Evolutionary conservation across 2,888 invertebrate genomes (phyloP), one percentile per base, ranked within the genome.

Genomic region (Drosophila maculinotata): DNA sequence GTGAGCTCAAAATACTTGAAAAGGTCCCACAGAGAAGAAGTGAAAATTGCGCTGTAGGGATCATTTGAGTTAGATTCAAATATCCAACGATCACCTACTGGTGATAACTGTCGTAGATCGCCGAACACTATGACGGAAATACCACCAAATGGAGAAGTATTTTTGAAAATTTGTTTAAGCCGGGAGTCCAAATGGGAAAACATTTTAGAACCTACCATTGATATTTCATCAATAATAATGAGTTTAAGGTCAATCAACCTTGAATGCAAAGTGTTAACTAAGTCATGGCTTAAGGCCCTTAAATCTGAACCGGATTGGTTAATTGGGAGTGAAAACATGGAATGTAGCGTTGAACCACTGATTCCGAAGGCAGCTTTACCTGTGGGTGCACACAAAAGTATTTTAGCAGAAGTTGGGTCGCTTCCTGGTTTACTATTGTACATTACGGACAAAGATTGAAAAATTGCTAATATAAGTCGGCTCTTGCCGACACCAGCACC

Each of bases 301-400:
- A 42, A 42, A 31, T 62, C 54, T 31, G 44, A 10, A 5, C 44
- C 28, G 3, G 53, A 48, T n/a, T 62, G 42, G 4, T 62, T 54
- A 3, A 54, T 23, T 1, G 54, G 48, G 30, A 54, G 49, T 4
- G 36, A 54, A 38, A 48, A 62, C 42, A 54, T 54, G 8, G 49
- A 25, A 33, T 53, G 47, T 6, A 53, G 52, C 1, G 42, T 62
- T 1, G 48, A 62, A 10, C 44, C 38, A 28, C 31, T 10, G 33
- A 41, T 47, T 28, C 56, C 51, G 12, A 33, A 47, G 1, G 47
- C 47, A 9, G 33, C 47, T 35, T 47, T 47, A 10, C 26, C 48
- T 9, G 33, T 48, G 3, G 48, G 26, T 26, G 26, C 6, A 26
- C 26, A 26, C 26, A 26, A 26, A 12, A 2, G 17, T 25, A 31